A percentile compares a stretch with the other conserved stretches of the same genome.
phyloP scores from a whole-genome alignment of 2,113 vertebrate genomes.

The Perccottus glenii region DNA sequence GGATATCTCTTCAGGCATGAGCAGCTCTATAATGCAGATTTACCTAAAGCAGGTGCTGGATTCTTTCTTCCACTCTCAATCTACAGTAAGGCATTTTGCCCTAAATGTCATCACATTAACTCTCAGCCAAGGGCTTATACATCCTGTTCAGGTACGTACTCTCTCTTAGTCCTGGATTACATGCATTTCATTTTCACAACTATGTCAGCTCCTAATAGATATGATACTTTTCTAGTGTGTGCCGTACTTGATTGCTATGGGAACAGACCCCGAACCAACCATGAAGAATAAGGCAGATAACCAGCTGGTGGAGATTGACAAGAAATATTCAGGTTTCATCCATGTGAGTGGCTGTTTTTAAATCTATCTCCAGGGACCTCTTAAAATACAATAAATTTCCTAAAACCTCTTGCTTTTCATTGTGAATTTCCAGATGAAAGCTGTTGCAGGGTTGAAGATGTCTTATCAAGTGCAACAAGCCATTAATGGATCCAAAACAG shows the following conservation, averaged over 20 bases:
- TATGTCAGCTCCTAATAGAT: slow-evolving; percentile 2
- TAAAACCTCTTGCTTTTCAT: not conserved
- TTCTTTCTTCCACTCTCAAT: slow-evolving; percentile 94
- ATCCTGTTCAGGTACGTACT: slow-evolving; percentile 92
- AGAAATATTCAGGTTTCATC: slow-evolving; percentile 98
- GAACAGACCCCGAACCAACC: slow-evolving; percentile 96
- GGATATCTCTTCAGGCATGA: slow-evolving; percentile 99
- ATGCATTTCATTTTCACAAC: not conserved
- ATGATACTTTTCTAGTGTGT: slow-evolving; percentile 84
- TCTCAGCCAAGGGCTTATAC: slow-evolving; percentile 95
- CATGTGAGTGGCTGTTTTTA: slow-evolving; percentile 85
- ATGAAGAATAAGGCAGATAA: slow-evolving; percentile 98
- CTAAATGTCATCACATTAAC: slow-evolving; percentile 96
- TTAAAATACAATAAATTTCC: not conserved
- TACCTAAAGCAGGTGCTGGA: slow-evolving; percentile 99
- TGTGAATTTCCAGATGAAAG: slow-evolving; percentile 90
- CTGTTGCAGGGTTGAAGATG: slow-evolving; percentile 99
- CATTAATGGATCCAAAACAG: slow-evolving; percentile 82
- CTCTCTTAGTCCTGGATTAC: not conserved
- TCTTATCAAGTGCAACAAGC: slow-evolving; percentile 97
- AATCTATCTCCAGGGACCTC: not conserved
- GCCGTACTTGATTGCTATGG: slow-evolving; percentile 98
- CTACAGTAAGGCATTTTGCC: slow-evolving; percentile 93
- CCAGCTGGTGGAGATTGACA: slow-evolving; percentile 97
- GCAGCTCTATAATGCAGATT: slow-evolving; percentile 99